Percentiles rank a stretch among this genome's conserved stretches.
phyloP scores from a whole-genome alignment of 2,888 invertebrate genomes.

The Lomographa bimaculata region DNA sequence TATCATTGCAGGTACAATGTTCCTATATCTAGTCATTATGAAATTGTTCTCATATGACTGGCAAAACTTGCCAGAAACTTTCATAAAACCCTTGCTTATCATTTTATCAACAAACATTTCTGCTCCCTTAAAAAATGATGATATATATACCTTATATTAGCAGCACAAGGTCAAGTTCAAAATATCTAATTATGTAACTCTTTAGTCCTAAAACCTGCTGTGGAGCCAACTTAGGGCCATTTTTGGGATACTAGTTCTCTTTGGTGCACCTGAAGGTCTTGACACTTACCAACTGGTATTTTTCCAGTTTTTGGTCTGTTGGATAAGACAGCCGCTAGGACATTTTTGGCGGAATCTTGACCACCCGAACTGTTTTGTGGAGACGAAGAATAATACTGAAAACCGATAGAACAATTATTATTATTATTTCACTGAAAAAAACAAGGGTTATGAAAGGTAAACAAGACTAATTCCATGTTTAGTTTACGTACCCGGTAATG shows the following conservation, averaged over 20 bases:
- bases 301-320: constrained; percentile 78
- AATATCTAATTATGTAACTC: constrained; percentile 57
- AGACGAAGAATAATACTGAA: constrained; percentile 63
- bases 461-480: not conserved
- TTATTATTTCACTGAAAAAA: constrained; percentile 11
- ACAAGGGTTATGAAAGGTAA: constrained; percentile 11
- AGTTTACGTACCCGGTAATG: constrained; percentile 59
- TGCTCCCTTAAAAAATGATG: too few species aligned
- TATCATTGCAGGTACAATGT: too few species aligned
- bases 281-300: constrained; percentile 75
- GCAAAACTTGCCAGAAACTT: too few species aligned
- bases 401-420: constrained; percentile 24
- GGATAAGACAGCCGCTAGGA: constrained; percentile 75
- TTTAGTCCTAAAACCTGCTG: constrained; percentile 3
- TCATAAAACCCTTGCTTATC: too few species aligned
- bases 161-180: constrained; percentile 60
- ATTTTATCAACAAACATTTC: too few species aligned
- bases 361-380: constrained; percentile 48
- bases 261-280: not conserved
- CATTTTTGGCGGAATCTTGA: constrained; percentile 73
- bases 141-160: too few species aligned
- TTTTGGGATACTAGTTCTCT: too few species aligned
- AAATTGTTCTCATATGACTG: too few species aligned
- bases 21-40: too few species aligned
- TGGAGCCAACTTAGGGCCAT: too few species aligned